phyloP scores from a whole-genome alignment of 2,888 invertebrate species.

The Euplexia lucipara region DNA sequence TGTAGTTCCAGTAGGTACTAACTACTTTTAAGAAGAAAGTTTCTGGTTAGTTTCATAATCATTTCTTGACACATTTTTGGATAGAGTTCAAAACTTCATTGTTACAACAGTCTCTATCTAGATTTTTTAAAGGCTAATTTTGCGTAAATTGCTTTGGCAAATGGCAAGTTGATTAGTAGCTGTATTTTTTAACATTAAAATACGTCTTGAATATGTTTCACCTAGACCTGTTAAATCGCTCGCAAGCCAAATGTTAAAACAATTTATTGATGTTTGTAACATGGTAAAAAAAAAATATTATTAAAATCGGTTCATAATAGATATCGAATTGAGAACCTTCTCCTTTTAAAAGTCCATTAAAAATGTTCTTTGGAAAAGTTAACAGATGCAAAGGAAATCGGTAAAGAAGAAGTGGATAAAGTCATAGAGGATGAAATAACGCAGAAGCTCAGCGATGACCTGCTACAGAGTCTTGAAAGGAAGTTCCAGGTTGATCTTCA shows the following conservation, averaged over 20 bases:
- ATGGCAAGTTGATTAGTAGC: too few relatives aligned
- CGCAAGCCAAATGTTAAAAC: too few relatives aligned
- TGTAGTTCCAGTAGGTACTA: too few relatives aligned
- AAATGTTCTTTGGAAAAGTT: constrained; percentile 61
- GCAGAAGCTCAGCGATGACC: constrained; percentile 79
- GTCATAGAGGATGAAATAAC: constrained; percentile 87
- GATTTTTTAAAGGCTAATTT: neutral
- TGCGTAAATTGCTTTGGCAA: too few relatives aligned
- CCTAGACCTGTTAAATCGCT: neutral
- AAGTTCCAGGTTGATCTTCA: constrained; percentile 86
- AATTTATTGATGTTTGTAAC: too few relatives aligned
- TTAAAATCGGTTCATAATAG: too few relatives aligned
- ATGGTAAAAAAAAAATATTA: too few relatives aligned
- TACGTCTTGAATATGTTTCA: neutral
- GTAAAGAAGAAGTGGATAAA: constrained; percentile 81
- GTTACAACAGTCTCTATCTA: too few relatives aligned
- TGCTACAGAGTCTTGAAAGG: constrained; percentile 85
- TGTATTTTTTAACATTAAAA: neutral
- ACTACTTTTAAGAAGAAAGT: neutral
- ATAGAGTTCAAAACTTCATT: neutral
- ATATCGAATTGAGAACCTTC: too few relatives aligned
- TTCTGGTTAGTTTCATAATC: neutral
- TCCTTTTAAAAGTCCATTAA: too few relatives aligned
- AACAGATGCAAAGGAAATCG: constrained; percentile 66
- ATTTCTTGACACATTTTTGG: neutral